phyloP scores from a whole-genome alignment of 2,113 vertebrate species.

The Bungarus multicinctus region DNA sequence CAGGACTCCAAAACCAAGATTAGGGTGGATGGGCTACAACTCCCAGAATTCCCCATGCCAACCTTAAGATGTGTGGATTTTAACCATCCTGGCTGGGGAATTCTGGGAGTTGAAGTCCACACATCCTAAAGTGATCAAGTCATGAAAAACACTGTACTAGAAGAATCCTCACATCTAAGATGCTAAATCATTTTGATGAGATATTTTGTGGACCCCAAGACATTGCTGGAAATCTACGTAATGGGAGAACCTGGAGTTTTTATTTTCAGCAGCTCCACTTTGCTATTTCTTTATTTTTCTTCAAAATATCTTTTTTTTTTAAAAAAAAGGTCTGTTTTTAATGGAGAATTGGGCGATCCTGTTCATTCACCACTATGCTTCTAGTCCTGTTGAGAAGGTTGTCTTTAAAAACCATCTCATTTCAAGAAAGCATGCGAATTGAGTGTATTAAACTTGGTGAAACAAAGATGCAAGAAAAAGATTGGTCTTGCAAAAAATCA shows the following conservation, averaged over 20 bases:
- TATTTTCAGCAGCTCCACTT: neutral
- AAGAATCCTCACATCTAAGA: neutral
- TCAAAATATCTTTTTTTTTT: neutral
- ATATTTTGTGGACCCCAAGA: neutral
- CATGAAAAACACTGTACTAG: too few relatives aligned
- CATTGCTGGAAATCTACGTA: neutral
- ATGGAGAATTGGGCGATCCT: neutral
- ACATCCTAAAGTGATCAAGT: too few relatives aligned
- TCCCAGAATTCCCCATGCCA: too few relatives aligned
- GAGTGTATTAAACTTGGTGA: neutral
- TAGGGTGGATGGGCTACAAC: too few relatives aligned
- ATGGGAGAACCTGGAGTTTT: neutral
- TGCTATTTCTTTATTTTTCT: neutral
- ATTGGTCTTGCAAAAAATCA: neutral
- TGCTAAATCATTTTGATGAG: neutral
- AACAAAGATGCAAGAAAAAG: neutral
- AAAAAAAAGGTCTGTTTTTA: neutral
- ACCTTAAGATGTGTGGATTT: too few relatives aligned
- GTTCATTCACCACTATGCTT: neutral
- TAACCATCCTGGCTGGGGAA: too few relatives aligned
- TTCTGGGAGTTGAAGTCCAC: too few relatives aligned
- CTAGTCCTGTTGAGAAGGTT: too few relatives aligned
- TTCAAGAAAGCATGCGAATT: neutral
- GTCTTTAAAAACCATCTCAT: neutral
- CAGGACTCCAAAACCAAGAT: too few relatives aligned